Base-by-base conservation (phyloP, 2,797 vertebrate genomes). In the Urosaurus nigricauda region DNA sequence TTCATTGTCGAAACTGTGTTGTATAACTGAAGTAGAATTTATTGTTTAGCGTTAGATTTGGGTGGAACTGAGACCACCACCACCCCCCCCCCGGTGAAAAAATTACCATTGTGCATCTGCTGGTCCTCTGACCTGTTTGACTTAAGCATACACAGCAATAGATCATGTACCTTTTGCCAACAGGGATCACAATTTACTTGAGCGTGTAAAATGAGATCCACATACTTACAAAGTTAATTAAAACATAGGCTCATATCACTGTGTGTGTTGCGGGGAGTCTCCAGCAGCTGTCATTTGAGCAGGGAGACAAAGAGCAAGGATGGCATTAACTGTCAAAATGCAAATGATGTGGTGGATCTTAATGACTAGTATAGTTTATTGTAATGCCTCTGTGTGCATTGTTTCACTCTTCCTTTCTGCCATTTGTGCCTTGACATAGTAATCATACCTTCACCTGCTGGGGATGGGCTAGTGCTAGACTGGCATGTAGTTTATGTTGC, bases 351-450 rank as follows among this genome's bases (percentile, higher is more conserved):
- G 0, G 43, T 35, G n/a, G 85, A 89, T 70, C 14, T 86, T 81
- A 73, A 86, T 80, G 81, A 40, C 80, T 21, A 3, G 71, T 58
- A 40, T 91, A 88, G 43, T 94, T 94, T 81, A 89, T 91, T 90
- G 93, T 88, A 90, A 91, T 85, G 87, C 89, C 60, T 91, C 58
- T 43, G 37, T 82, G 92, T 90, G 35, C 90, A 86, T 79, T 37
- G 8, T 29, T 80, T 78, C 85, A 75, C 75, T 21, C 80, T 73
- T 81, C 71, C 53, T 21, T 24, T 4, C 78, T 16, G 65, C 24
- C 51, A 51, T 81, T 92, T 81, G 79, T 87, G 87, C 87, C 16
- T 53, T 83, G 56, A 78, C 83, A 68, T 79, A 84, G 86, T 91
- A 83, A 89, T 68, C 86, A 86, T 43, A 84, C 26, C 2, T 1